Evolutionary conservation across 37 sponge, comb jelly and placozoan species (phyloP), one percentile per base, ranked within the genome.

Genomic region (Bolinopsis microptera): DNA sequence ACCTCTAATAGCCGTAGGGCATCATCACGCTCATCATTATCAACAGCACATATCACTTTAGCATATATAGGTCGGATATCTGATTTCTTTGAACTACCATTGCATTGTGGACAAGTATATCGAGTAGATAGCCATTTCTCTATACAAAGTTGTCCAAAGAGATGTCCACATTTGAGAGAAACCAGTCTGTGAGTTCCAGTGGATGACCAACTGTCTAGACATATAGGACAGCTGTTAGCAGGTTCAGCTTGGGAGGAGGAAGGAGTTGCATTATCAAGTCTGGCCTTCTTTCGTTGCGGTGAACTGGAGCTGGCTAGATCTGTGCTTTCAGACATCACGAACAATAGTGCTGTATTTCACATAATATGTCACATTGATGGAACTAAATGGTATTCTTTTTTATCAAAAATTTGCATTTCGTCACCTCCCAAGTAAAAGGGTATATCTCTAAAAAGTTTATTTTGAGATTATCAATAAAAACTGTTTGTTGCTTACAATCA

Each of bases 71-170:
- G 48, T 1, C 90, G 25, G 18, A 86, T 86, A 25, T 86, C 90
- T 28, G 61, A 39, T 38, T 86, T 86, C 24, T 86, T 86, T 3
- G 90, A 35, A 39, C 0, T n/a, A 23, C 90, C 90, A 86, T 86
- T 86, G 26, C 90, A 86, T 5, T 28, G 32, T 13, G 90, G 90
- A 24, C 90, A 86, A 22, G 32, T 86, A 30, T 39, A 24, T 8
- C 35, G 40, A 41, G 36, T 86, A 39, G 61, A 39, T 28, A 86
- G 90, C 90, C 90, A 86, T 22, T 41, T 39, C 26, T 86, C 90
- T 24, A 86, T 86, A 39, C 90, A 86, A 8, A 86, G 30, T 25
- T 86, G 90, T 9, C 90, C 90, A 86, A 86, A 86, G 8, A 86
- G 48, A 41, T 86, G 90, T 2, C 90, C 90, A 86, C 90, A 86